Evolutionary conservation across 2,113 vertebrate species (phyloP).

Genomic region (Caranx melampygus): DNA sequence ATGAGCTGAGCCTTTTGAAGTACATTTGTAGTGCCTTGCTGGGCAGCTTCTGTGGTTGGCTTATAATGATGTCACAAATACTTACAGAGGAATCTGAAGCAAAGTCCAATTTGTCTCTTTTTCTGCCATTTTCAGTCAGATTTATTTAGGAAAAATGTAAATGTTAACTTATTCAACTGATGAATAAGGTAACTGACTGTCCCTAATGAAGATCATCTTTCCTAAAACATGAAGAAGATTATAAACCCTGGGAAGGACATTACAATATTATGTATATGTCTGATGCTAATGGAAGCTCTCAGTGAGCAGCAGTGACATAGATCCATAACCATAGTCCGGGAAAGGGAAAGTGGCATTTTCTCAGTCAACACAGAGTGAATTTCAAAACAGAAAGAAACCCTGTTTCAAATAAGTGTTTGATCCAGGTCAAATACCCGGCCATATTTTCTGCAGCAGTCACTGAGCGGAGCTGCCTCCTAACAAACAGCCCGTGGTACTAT

Average conservation of each 20-base stretch:
- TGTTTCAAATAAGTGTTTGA: not conserved
- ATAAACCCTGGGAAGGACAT: too few relatives aligned
- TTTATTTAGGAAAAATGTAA: too few relatives aligned
- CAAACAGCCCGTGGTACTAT: slow-evolving; percentile 2
- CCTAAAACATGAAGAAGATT: not conserved
- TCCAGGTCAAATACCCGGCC: slow-evolving; percentile 11
- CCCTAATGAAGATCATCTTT: too few relatives aligned
- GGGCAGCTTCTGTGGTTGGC: not conserved
- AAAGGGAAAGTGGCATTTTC: not conserved
- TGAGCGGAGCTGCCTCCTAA: slow-evolving; percentile 29
- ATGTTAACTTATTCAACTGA: too few relatives aligned
- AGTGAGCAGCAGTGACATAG: not conserved
- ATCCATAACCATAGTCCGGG: not conserved
- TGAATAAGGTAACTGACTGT: too few relatives aligned
- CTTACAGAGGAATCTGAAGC: slow-evolving; percentile 20
- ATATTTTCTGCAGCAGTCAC: not conserved
- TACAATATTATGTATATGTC: too few relatives aligned
- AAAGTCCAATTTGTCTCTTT: not conserved
- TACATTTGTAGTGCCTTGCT: not conserved
- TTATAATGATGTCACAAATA: slow-evolving; percentile 4
- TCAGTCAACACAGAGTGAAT: not conserved
- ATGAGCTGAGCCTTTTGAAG: slow-evolving; percentile 9
- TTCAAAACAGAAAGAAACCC: slow-evolving; percentile 5
- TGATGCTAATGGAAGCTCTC: not conserved
- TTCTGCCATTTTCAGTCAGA: too few relatives aligned